Evolutionary conservation across 1,140 invertebrate genomes (phyloP).

Genomic region (Ericerus pela): DNA sequence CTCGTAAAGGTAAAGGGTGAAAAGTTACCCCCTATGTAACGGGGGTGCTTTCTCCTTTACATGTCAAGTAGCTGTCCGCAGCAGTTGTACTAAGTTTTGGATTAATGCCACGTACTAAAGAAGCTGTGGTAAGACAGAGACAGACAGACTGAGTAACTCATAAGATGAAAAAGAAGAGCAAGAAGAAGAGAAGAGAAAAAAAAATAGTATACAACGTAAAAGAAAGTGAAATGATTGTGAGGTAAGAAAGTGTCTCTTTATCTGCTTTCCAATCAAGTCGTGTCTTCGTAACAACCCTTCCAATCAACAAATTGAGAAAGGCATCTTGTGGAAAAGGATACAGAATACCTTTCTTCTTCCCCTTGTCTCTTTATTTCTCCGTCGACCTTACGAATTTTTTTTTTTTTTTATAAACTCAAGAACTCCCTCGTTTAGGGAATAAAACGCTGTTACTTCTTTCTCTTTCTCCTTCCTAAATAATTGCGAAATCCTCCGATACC

Average conservation of each 20-base stretch:
- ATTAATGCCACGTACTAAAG: no score
- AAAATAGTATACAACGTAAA: neutral
- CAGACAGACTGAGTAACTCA: no score
- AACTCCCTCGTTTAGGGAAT: constrained; percentile 8
- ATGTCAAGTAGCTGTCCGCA: constrained; percentile 8
- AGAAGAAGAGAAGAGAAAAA: no score
- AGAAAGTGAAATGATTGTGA: constrained; percentile 2
- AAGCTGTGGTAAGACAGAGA: no score
- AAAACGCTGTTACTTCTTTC: neutral
- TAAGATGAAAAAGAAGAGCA: no score
- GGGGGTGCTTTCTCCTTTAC: no score
- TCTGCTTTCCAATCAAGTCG: constrained; percentile 6
- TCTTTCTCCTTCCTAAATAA: no score
- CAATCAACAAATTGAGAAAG: constrained; percentile 8
- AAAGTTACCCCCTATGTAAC: no score
- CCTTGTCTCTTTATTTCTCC: no score
- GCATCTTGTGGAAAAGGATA: neutral
- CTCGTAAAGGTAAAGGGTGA: no score
- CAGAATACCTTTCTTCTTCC: neutral
- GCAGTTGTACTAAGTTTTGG: neutral
- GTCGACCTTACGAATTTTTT: no score
- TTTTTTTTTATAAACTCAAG: no score
- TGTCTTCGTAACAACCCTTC: constrained; percentile 7
- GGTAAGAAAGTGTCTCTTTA: constrained; percentile 12
- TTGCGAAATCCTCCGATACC: constrained; percentile 9